Base-by-base conservation (phyloP, 2,113 vertebrate species). In the Nibea coibor region DNA sequence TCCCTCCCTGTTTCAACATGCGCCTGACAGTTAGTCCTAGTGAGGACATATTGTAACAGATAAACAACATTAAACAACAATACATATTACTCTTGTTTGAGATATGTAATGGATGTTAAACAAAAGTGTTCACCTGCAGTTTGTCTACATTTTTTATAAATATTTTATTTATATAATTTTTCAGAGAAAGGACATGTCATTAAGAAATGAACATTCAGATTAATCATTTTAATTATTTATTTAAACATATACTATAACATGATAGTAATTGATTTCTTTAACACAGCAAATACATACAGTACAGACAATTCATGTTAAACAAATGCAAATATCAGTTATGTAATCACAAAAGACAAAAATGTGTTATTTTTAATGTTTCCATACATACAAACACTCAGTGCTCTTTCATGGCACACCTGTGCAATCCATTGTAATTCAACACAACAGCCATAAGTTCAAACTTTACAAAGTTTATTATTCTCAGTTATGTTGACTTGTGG, bases 311-410 rank as follows among this genome's bases (percentile, higher is more conserved):
- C 22, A 68, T n/a, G 45, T 35, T 54, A 10, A 73, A 75, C 17
- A 66, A 75, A 22, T 24, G 24, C 14, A 63, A 59, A 35, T 47
- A 22, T 12, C 14, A 39, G 5, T 48, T 39, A 35, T 28, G 12
- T 65, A 71, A 66, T 61, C 69, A 79, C 7, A 4, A 59, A 79
- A 80, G 54, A 16, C 59, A 48, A 26, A 75, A 70, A 2, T 75
- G 43, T 75, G 43, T 31, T 47, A 4, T 28, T 51, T n/a, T 43
- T 31, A 69, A 56, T 69, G 10, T 64, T 64, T 76, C 42, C 17
- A 69, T 20, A 70, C 20, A 22, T 11, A 54, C 19, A 75, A 11
- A 19, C 2, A 39, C 10, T 61, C n/a, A 61, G 19, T 28, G 26
- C 22, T 16, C 2, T 53, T 62, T 1, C 28, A 28, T 2, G 11